Evolutionary conservation across 2,113 vertebrate species (phyloP).

Genomic region (Rattus norvegicus): DNA sequence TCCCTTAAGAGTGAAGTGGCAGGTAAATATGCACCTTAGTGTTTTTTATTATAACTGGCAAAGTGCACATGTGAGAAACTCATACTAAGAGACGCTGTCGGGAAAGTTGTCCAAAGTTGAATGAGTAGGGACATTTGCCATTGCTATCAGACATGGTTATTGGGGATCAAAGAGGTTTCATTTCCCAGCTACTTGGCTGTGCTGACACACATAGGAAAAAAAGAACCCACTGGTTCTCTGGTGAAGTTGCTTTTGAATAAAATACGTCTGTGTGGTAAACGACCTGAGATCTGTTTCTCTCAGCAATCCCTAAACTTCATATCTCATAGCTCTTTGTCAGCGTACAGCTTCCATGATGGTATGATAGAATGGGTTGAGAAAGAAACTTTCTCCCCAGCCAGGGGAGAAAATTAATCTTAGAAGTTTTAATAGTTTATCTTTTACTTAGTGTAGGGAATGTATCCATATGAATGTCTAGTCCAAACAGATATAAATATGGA

Average conservation of each 20-base stretch:
- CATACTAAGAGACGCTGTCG: not conserved
- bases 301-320: not conserved
- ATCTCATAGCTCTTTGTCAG: not conserved
- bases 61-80: not conserved
- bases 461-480: not conserved
- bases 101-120: conserved; percentile 12
- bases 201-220: not conserved
- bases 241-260: not conserved
- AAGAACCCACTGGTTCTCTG: not conserved
- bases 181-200: not conserved
- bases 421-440: not conserved
- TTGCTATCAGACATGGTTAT: not conserved
- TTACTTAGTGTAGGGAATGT: not conserved
- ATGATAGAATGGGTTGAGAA: not conserved
- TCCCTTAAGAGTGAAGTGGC: not conserved
- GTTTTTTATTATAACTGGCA: not conserved
- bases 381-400: not conserved
- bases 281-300: not conserved
- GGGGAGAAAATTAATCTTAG: not conserved
- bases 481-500: not conserved
- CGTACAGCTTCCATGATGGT: not conserved
- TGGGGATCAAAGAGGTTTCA: not conserved
- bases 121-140: not conserved
- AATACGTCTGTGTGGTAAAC: not conserved
- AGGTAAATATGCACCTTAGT: not conserved